A percentile compares a stretch with the other conserved stretches of the same genome.
These are phyloP conservation scores for Nomada goodeniana DNA, from an alignment of 2,888 invertebrate genomes.

Conservation along the genomic window DNA sequence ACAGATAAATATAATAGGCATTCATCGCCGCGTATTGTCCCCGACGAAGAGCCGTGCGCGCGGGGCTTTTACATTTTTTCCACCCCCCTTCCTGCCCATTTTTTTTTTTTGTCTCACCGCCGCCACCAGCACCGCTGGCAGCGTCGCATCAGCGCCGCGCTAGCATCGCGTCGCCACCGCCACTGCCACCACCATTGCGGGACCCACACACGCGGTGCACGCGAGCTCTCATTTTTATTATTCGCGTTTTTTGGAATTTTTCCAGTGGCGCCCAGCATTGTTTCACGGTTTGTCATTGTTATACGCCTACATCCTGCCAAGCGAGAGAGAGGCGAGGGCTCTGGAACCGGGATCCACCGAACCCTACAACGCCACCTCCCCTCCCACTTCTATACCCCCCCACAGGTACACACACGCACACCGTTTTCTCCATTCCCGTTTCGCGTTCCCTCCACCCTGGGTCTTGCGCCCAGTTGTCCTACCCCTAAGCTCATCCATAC, in stretches of 20 bases:
- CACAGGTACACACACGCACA: neutral
- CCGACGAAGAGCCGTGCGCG: constrained; percentile 82
- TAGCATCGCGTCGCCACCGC: constrained; percentile 39
- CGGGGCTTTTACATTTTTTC: constrained; percentile 82
- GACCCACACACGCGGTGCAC: constrained; percentile 68
- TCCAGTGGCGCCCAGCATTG: constrained; percentile 84
- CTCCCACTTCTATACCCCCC: constrained; percentile 7
- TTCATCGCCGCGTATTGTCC: constrained; percentile 84
- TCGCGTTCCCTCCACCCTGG: constrained; percentile 8
- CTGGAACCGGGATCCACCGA: constrained; percentile 59
- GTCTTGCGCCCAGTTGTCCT: constrained; percentile 41
- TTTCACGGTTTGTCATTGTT: constrained; percentile 84
- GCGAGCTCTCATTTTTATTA: constrained; percentile 82
- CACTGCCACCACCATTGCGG: constrained; percentile 68
- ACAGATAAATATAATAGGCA: constrained; percentile 85
- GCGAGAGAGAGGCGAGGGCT: constrained; percentile 70
- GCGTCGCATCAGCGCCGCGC: constrained; percentile 20
- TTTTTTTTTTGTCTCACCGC: constrained; percentile 74
- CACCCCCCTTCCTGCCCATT: constrained; percentile 67
- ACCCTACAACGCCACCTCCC: constrained; percentile 48
- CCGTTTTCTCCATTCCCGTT: constrained; percentile 21
- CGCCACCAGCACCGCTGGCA: constrained; percentile 44
- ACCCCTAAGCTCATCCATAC: constrained; percentile 36
- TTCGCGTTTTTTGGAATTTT: constrained; percentile 84
- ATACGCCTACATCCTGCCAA: constrained; percentile 78